Evolutionary conservation across 2,888 invertebrate species (phyloP), one percentile per base, ranked within the genome.

Genomic region (Leucophora obtusa): DNA sequence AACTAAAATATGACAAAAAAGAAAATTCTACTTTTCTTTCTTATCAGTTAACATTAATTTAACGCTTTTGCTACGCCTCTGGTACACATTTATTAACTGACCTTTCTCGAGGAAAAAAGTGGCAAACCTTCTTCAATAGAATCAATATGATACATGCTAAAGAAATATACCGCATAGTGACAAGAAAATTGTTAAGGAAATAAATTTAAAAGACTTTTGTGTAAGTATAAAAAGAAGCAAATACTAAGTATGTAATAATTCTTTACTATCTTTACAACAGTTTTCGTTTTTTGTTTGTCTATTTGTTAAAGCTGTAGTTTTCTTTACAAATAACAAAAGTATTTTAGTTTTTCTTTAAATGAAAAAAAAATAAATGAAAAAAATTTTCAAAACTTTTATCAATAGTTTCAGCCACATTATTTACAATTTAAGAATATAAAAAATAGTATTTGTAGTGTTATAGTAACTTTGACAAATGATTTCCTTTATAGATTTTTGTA

Each of bases 201-300:
- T 75, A 71, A 62, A 77, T 81, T 76, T 69, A 11, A 77, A 70
- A 60, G 65, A 47, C 69, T 77, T 69, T 69, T 66, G 59, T 38
- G 33, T 17, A 60, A n/a, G 18, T 38, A 74, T 65, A 47, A 63
- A 75, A 62, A 43, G 10, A 51, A 65, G 10, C 43, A 47, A 28
- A 54, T 38, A 66, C 60, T 72, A 73, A 73, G 63, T 54, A 71
- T 58, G 63, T 76, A 76, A 72, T 76, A 72, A 76, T 66, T 71
- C 62, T 71, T 71, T 71, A 59, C 66, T 71, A 68, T 79, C 70
- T 72, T 65, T 43, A 17, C 17, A 56, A 62, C 24, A 28, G n/a
- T 47, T 53, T 74, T 59, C 6, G 1, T 59, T 33, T 58, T 59
- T 51, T 18, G 50, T 51, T 58, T 50, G 53, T 70, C 17, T 1